Conservation (phyloP, 1,140 invertebrate genomes). For the Plutomurus gul region DNA sequence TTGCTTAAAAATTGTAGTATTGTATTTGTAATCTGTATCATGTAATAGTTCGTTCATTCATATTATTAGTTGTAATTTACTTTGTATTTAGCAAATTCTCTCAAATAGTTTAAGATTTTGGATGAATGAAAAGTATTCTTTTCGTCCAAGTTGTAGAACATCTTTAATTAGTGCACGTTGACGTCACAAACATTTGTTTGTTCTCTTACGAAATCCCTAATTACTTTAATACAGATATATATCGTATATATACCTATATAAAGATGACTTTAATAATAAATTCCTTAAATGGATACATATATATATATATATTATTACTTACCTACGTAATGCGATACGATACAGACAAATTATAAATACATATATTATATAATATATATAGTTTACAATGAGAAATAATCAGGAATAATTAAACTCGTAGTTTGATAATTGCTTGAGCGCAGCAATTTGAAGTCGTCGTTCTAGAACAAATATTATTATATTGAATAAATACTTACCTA, state of each 20-base stretch:
- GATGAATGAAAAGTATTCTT: neutral
- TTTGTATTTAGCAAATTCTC: neutral
- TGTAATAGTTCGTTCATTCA: neutral
- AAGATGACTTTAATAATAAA: neutral
- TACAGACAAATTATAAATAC: neutral
- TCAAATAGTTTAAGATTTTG: neutral
- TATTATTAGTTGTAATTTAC: neutral
- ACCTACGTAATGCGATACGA: neutral
- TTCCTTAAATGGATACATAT: conserved; percentile 22
- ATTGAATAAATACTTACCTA: conserved; percentile 11
- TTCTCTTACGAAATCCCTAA: conserved; percentile 9
- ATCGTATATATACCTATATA: neutral
- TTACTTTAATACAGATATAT: neutral
- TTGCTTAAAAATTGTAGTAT: too few relatives aligned
- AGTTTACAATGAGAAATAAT: too few relatives aligned
- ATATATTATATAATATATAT: too few relatives aligned
- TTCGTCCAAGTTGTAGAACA: neutral
- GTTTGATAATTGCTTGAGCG: conserved; percentile 11
- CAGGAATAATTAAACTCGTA: too few relatives aligned
- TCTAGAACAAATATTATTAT: conserved; percentile 3
- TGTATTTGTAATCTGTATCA: too few relatives aligned
- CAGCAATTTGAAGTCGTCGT: conserved; percentile 6
- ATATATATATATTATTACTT: conserved; percentile 15
- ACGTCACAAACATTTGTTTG: conserved; percentile 2
- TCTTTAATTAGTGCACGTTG: neutral